A percentile compares a stretch with the other conserved stretches of the same genome.
These are phyloP conservation scores for Rattus rattus DNA, from an alignment of 2,113 vertebrate species.

Conservation along the genomic window DNA sequence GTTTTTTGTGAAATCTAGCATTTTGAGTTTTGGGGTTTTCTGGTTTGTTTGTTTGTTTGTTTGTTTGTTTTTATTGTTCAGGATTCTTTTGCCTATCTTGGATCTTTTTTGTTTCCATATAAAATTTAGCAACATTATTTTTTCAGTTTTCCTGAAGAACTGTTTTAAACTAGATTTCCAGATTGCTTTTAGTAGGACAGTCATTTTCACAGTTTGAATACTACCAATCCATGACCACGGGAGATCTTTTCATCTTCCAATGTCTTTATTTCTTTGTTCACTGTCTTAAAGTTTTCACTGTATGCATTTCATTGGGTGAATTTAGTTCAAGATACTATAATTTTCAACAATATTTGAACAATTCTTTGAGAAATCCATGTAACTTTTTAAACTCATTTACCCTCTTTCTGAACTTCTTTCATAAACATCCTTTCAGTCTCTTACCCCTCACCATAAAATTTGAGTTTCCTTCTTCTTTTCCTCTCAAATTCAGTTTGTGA, in stretches of 20 bases:
- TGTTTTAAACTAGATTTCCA: not conserved
- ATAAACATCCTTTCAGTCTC: not conserved
- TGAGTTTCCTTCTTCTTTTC: not conserved
- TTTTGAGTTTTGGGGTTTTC: not conserved
- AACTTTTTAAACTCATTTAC: not conserved
- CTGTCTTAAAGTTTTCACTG: not conserved
- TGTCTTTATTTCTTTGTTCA: not conserved
- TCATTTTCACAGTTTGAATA: not conserved
- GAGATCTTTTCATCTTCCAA: not conserved
- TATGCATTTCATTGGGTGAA: not conserved
- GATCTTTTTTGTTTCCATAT: not conserved
- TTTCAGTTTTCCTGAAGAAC: not conserved
- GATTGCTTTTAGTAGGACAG: not conserved
- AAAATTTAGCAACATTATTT: not conserved
- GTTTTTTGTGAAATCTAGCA: too few species aligned
- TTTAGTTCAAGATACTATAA: not conserved
- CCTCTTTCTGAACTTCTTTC: not conserved
- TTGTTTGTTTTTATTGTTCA: not conserved
- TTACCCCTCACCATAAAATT: not conserved
- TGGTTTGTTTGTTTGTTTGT: not conserved
- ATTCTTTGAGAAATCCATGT: not conserved
- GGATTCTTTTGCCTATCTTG: not conserved
- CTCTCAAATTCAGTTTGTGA: not conserved
- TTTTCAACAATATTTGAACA: not conserved
- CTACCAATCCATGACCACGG: not conserved